Conservation (phyloP, 2,797 vertebrate genomes). For the Synaphobranchus kaupii region DNA sequence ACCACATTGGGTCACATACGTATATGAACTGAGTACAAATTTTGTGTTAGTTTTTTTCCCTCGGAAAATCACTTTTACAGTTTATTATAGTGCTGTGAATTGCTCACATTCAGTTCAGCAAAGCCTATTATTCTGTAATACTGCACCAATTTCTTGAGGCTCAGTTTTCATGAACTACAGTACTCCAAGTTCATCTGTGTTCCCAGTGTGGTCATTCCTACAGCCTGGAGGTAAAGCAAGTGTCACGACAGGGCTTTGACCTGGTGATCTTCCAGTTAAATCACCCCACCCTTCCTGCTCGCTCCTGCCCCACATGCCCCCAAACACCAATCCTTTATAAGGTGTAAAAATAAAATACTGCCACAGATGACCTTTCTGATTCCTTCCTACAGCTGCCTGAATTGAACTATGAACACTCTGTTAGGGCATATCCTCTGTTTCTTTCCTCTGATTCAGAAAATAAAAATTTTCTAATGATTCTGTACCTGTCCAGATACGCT, state of each 20-base stretch:
- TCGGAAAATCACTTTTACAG: not conserved
- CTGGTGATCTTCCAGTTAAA: slow-evolving; percentile 47
- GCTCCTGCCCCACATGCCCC: slow-evolving; percentile 34
- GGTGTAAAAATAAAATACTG: slow-evolving; percentile 47
- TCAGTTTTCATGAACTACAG: slow-evolving; percentile 65
- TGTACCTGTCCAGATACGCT: slow-evolving; percentile 10
- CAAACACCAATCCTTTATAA: slow-evolving; percentile 46
- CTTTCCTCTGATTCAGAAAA: slow-evolving; percentile 15
- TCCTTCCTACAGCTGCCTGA: slow-evolving; percentile 33
- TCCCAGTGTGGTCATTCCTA: slow-evolving; percentile 39
- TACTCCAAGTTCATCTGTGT: slow-evolving; percentile 42
- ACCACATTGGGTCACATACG: too few relatives aligned
- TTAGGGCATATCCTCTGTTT: slow-evolving; percentile 30
- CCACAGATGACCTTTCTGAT: slow-evolving; percentile 50
- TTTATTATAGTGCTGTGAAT: not conserved
- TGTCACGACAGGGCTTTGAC: slow-evolving; percentile 50
- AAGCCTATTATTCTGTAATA: slow-evolving; percentile 47
- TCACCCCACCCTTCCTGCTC: slow-evolving; percentile 23
- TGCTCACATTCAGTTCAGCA: not conserved
- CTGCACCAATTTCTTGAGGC: slow-evolving; percentile 59
- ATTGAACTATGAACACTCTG: slow-evolving; percentile 35
- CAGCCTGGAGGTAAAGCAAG: slow-evolving; percentile 36
- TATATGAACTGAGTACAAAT: too few relatives aligned
- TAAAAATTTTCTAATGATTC: slow-evolving; percentile 30
- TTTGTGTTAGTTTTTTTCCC: not conserved